Evolutionary conservation across 2,113 vertebrate species (phyloP), one percentile per base, ranked within the genome.

Genomic region (Nothoprocta perdicaria): DNA sequence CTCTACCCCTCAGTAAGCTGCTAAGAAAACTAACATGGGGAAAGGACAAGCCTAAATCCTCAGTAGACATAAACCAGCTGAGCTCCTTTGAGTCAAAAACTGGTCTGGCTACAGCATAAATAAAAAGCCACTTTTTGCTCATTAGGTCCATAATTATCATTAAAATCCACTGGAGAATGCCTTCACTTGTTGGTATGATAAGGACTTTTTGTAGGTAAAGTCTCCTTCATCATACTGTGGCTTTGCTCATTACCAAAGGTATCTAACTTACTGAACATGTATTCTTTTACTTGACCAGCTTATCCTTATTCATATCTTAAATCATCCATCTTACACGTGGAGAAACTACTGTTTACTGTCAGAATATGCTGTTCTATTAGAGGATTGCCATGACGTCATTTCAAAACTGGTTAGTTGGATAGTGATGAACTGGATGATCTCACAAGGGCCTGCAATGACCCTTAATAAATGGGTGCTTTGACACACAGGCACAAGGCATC

Each of bases 301-400:
- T 66, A 46, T 74, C 80, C 90, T 89, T 71, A 80, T 78, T 88
- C 31, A 26, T 72, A 60, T 72, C 2, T 38, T 88, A 92, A 94
- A 84, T 85, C 4, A 71, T 81, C 79, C 93, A 45, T 82, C 79
- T 84, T 57, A 69, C 38, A 81, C 23, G 48, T 6, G 84, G 4
- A 73, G 8, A 86, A 89, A 31, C 5, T 7, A 50, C 35, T 40
- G 13, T 62, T 79, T 88, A 69, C 8, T 71, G 63, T 31, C 62
- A 86, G 38, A 84, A 80, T 46, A 68, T 33, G 26, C 3, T 76
- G 68, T 92, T 82, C 77, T 46, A 83, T 60, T 72, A 74, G 11
- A 45, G 45, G 33, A 82, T 3, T 79, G 26, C 14, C 15, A 63
- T 35, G 46, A 16, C 52, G 29, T 35, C 33, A 19, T 55, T 87